These are phyloP conservation scores for Steinernema feltiae DNA, from an alignment of 1,140 invertebrate genomes.

Conservation along the genomic window DNA sequence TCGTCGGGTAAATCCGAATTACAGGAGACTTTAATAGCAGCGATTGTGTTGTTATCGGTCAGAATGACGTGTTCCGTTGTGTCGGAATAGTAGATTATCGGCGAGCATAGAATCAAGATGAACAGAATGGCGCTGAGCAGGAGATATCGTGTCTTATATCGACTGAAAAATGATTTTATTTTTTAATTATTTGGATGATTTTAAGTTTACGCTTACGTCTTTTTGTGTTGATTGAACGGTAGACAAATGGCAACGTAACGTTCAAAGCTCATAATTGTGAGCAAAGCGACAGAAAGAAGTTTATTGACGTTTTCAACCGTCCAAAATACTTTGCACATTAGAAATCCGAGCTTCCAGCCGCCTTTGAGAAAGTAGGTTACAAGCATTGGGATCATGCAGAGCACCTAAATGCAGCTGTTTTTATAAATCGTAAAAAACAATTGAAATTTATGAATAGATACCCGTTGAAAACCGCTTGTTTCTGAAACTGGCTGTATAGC, in stretches of 20 bases:
- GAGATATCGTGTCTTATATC: background rate
- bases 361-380: background rate
- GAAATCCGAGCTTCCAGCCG: background rate
- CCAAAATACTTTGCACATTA: constrained; percentile 3
- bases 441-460: background rate
- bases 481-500: too few relatives aligned
- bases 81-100: background rate
- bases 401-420: background rate
- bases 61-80: background rate
- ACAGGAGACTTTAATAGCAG: background rate
- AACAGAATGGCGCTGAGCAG: background rate
- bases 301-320: constrained; percentile 10
- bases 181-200: background rate
- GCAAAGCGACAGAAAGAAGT: background rate
- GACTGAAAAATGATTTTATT: background rate
- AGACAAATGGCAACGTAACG: background rate
- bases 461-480: background rate
- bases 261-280: constrained; percentile 7
- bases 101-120: background rate
- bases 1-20: background rate
- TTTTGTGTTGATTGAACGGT: background rate
- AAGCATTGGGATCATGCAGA: background rate
- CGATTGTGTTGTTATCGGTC: background rate
- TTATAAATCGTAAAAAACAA: background rate
- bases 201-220: background rate